Conservation (phyloP, 1,140 invertebrate genomes). For the Ceratoteleas bidentatus region DNA sequence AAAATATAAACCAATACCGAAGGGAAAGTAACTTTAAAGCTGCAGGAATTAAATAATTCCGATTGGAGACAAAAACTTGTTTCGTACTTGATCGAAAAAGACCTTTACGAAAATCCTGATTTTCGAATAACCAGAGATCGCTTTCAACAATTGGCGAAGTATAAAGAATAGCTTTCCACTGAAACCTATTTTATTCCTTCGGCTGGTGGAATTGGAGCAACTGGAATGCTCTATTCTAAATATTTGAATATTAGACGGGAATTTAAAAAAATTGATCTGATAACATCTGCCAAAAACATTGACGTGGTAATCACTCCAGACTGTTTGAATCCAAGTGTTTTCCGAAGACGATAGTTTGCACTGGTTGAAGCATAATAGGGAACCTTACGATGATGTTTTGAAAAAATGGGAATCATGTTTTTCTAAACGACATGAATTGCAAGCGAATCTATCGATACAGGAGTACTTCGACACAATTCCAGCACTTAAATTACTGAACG, state of each 20-base stretch:
- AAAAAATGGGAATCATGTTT: conserved; percentile 9
- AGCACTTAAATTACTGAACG: conserved; percentile 15
- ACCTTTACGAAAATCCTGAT: neutral
- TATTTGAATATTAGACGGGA: conserved; percentile 6
- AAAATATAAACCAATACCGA: neutral
- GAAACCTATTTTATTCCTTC: conserved; percentile 16
- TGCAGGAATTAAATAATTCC: neutral
- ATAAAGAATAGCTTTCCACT: conserved; percentile 4
- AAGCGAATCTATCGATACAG: neutral
- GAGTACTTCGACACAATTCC: conserved; percentile 1
- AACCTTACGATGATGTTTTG: conserved; percentile 11
- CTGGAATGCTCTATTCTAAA: conserved; percentile 18
- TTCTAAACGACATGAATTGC: neutral
- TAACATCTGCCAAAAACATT: too few relatives aligned
- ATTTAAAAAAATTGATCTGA: neutral
- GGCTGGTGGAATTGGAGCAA: neutral
- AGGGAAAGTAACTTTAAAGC: neutral
- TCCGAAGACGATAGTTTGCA: neutral
- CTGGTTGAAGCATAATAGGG: conserved; percentile 16
- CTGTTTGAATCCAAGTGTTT: too few relatives aligned
- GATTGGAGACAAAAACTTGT: neutral
- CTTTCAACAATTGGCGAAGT: conserved; percentile 5
- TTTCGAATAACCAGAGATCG: conserved; percentile 6
- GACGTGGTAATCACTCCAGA: too few relatives aligned
- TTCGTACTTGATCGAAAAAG: neutral